Base-by-base conservation (phyloP, 2,888 invertebrate genomes). In the Macaria notata region DNA sequence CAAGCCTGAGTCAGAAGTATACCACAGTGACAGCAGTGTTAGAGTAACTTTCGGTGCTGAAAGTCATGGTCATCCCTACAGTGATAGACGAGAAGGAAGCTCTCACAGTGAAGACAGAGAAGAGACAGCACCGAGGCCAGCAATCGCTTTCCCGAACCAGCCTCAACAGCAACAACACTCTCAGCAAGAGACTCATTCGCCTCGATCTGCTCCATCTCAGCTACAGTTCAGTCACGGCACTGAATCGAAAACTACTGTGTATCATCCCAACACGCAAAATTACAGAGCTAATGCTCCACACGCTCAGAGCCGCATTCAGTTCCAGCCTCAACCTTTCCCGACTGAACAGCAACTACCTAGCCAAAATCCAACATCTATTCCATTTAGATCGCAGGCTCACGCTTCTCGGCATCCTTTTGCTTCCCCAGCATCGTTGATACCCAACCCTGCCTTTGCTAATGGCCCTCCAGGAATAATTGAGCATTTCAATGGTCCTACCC, bases 1-100 rank as follows among this genome's bases (percentile, higher is more conserved):
- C 51, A 95, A 95, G 69, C 97, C 97, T 0, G 97, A 97, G 72
- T 97, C 97, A 3, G 96, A 97, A 83, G 93, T 94, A 9, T 97
- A 95, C 70, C 96, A 97, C 70, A 95, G 95, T 61, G 94, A 95
- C 62, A 95, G 95, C 67, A 96, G 96, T 50, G 94, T 97, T 2
- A 95, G 95, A 73, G 95, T 97, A 1, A 96, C 96, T 4, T 97
- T 97, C 70, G 96, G 96, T 0, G 94, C 92, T 58, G 94, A 95
- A 64, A 92, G 93, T 58, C 91, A 78, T 8, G 92, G 93, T 59
- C 91, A 78, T 42, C 89, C 89, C 62, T 82, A 88, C 58, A 76
- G 82, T 65, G 83, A 85, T 49, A 81, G 88, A 57, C 76, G 83
- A 36, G 88, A 86, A 68, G 78, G 82, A 46, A 73, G 70, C 49